Conservation (phyloP, 2,113 vertebrate genomes). For the Dromiciops gliroides region DNA sequence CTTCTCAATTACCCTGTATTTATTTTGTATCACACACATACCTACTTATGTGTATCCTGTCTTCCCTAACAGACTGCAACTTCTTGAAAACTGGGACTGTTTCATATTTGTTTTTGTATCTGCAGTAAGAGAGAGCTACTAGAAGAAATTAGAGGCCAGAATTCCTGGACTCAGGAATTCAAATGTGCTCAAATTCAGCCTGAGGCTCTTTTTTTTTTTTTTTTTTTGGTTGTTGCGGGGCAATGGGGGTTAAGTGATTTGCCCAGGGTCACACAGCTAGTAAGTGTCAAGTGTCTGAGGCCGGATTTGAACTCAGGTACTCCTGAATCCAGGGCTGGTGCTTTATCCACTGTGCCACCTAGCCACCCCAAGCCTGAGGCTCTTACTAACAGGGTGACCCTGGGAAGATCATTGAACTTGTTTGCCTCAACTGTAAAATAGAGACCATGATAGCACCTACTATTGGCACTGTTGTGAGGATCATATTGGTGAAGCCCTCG, state of each 20-base stretch:
- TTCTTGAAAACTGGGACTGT: too few species aligned
- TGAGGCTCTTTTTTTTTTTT: too few species aligned
- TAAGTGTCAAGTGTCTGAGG: too few species aligned
- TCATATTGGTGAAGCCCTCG: background rate
- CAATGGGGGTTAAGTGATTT: too few species aligned
- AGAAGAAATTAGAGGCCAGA: too few species aligned
- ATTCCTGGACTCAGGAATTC: background rate
- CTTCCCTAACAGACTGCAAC: background rate
- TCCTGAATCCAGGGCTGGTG: too few species aligned
- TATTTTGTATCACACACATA: background rate
- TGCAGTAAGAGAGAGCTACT: background rate
- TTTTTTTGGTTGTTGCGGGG: too few species aligned
- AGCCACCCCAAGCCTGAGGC: too few species aligned
- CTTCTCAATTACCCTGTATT: background rate
- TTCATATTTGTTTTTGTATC: background rate
- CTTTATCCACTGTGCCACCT: too few species aligned
- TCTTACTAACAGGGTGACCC: background rate
- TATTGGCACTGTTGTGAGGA: background rate
- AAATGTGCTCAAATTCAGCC: background rate
- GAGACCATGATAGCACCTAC: background rate
- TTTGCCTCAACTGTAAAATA: background rate
- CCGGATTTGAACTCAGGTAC: too few species aligned
- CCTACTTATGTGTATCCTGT: background rate
- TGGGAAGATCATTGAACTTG: background rate
- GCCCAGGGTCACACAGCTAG: too few species aligned